These are phyloP conservation scores for Falco concolor DNA, from an alignment of 2,797 vertebrate species.

Conservation along the genomic window DNA sequence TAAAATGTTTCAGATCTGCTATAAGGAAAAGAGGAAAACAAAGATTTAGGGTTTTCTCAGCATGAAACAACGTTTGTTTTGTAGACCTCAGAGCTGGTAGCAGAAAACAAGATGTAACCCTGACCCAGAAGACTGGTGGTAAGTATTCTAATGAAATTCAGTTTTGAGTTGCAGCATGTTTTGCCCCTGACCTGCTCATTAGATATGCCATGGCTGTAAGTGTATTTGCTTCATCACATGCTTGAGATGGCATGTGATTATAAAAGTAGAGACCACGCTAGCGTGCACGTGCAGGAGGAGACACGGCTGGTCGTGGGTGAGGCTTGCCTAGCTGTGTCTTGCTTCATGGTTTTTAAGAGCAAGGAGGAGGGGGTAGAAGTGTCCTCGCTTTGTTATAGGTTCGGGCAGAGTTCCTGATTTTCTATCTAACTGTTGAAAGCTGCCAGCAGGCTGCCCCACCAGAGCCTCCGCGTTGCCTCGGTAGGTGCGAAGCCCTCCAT, in stretches of 20 bases:
- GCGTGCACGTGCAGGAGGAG: not conserved
- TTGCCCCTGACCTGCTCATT: not conserved
- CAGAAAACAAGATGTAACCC: not conserved
- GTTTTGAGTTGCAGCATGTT: not conserved
- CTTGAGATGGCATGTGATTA: not conserved
- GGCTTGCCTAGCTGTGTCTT: not conserved
- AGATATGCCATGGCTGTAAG: not conserved
- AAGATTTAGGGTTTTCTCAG: not conserved
- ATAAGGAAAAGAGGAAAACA: not conserved
- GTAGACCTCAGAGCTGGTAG: not conserved
- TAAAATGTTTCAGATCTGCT: not conserved
- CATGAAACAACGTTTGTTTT: not conserved
- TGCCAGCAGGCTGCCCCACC: not conserved
- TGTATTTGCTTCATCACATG: not conserved
- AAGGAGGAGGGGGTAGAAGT: not conserved
- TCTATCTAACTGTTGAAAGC: not conserved
- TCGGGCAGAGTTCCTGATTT: not conserved
- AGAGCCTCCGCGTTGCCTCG: not conserved
- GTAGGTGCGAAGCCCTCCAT: not conserved
- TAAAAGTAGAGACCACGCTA: not conserved
- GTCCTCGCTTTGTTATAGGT: not conserved
- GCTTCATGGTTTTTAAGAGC: not conserved
- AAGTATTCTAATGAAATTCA: not conserved
- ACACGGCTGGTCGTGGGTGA: not conserved
- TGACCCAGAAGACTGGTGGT: not conserved